A percentile compares a stretch with the other conserved stretches of the same genome.
These are phyloP conservation scores for Lagorchestes hirsutus DNA, from an alignment of 2,797 vertebrate species.

Conservation along the genomic window DNA sequence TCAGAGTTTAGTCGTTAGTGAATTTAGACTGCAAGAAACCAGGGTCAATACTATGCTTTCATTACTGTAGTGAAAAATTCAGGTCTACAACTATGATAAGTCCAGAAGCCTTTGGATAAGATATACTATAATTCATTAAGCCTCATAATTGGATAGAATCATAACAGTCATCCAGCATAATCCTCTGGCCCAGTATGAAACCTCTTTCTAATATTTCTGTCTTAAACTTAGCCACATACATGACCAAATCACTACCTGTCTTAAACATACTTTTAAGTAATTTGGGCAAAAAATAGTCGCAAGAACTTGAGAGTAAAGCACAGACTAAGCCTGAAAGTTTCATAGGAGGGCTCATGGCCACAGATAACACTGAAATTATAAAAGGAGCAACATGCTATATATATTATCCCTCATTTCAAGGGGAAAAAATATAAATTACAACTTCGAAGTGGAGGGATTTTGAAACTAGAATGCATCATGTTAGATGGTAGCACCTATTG, in stretches of 20 bases:
- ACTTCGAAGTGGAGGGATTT: not conserved
- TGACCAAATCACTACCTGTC: not conserved
- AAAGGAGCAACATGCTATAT: not conserved
- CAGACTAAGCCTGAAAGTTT: not conserved
- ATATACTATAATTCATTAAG: not conserved
- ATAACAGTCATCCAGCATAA: not conserved
- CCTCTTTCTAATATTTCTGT: not conserved
- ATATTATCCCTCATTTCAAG: not conserved
- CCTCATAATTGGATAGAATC: not conserved
- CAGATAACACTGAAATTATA: not conserved
- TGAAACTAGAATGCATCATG: not conserved
- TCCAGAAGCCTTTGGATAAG: not conserved
- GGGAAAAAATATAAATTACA: not conserved
- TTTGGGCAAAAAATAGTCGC: not conserved
- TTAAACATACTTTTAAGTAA: not conserved
- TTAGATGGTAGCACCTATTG: not conserved
- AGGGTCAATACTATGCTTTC: not conserved
- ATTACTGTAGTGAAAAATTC: not conserved
- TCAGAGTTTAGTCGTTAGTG: not conserved
- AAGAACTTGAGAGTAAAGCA: not conserved
- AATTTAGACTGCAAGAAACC: not conserved
- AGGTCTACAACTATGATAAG: not conserved
- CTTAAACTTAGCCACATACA: not conserved
- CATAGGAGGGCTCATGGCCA: not conserved
- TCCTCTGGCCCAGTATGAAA: not conserved